Evolutionary conservation across 2,888 invertebrate genomes (phyloP).

Genomic region (Chesias legatella): DNA sequence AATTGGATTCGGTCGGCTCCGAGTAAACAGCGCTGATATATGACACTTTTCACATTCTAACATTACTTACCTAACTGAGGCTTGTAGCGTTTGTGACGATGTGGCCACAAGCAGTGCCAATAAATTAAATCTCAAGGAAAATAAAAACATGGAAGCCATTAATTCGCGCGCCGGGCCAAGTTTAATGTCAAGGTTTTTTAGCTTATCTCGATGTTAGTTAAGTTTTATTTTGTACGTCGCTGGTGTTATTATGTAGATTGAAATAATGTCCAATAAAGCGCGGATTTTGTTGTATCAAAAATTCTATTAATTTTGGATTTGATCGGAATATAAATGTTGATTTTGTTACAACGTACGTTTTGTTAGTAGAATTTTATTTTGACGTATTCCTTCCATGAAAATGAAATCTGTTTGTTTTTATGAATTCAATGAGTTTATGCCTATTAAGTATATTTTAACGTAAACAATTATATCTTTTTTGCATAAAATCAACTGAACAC

Average conservation of each 20-base stretch:
- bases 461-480: too few species aligned
- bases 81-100: conserved; percentile 70
- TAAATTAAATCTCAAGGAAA: conserved; percentile 81
- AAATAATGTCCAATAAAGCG: conserved; percentile 52
- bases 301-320: conserved; percentile 1
- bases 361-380: too few species aligned
- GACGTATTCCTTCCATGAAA: too few species aligned
- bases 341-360: background rate
- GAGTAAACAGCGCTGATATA: conserved; percentile 71
- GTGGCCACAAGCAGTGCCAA: conserved; percentile 65
- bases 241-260: conserved; percentile 63
- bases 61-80: conserved; percentile 65
- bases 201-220: conserved; percentile 76
- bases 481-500: too few species aligned
- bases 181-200: conserved; percentile 80
- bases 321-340: background rate
- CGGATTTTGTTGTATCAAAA: conserved; percentile 36
- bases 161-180: conserved; percentile 79
- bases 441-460: too few species aligned
- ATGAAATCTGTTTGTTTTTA: too few species aligned
- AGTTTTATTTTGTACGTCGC: conserved; percentile 69
- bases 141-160: conserved; percentile 80
- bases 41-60: conserved; percentile 73
- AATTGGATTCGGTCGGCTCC: conserved; percentile 52
- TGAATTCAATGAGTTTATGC: too few species aligned